phyloP scores from a whole-genome alignment of 2,888 invertebrate genomes.

The Zhengitettix transpicula region DNA sequence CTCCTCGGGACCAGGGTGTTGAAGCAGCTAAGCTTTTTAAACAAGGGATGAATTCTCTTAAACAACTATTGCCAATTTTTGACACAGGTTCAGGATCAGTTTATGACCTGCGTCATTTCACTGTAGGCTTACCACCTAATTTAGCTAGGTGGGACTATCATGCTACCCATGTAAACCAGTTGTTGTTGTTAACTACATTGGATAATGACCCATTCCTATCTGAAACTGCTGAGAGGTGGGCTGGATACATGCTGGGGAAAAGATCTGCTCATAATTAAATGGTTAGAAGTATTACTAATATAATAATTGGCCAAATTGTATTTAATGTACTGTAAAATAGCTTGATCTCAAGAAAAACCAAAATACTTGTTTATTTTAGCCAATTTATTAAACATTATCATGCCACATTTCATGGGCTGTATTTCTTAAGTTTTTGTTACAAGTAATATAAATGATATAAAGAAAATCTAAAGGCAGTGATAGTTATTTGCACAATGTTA shows the following conservation, averaged over 20 bases:
- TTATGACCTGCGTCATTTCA: slow-evolving; percentile 90
- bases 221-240: slow-evolving; percentile 81
- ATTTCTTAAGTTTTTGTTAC: no score
- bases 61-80: slow-evolving; percentile 66
- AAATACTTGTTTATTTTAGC: no score
- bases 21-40: slow-evolving; percentile 62
- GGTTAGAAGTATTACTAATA: no score
- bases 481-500: no score
- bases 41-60: slow-evolving; percentile 74
- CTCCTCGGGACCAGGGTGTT: slow-evolving; percentile 48
- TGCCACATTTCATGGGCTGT: no score
- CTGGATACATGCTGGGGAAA: slow-evolving; percentile 90
- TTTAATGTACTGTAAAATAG: no score
- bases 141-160: slow-evolving; percentile 98
- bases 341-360: no score
- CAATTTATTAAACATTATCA: no score
- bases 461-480: no score
- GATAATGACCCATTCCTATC: slow-evolving; percentile 67
- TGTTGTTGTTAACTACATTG: slow-evolving; percentile 72
- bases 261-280: slow-evolving; percentile 81
- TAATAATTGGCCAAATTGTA: no score
- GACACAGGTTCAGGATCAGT: slow-evolving; percentile 84
- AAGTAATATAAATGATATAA: no score
- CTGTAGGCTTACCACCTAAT: slow-evolving; percentile 77
- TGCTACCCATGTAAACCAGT: slow-evolving; percentile 92